Evolutionary conservation across 2,888 invertebrate genomes (phyloP).

Genomic region (Drosophila neotestacea): DNA sequence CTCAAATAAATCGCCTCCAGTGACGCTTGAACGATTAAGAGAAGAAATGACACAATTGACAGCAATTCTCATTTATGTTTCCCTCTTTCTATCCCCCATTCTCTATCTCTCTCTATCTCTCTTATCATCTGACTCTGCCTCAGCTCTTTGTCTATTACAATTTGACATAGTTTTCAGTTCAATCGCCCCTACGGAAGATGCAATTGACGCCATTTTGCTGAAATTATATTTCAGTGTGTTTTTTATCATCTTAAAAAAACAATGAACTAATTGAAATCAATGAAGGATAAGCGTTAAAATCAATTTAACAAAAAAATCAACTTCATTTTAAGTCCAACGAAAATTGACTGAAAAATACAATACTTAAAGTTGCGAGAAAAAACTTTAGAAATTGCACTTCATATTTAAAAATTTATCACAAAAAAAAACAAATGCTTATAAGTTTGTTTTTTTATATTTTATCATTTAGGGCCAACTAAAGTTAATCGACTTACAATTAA

Average conservation of each 20-base stretch:
- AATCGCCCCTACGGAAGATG: conserved; percentile 29
- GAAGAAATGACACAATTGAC: conserved; percentile 50
- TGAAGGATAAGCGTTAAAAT: conserved; percentile 7
- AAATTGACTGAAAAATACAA: conserved; percentile 2
- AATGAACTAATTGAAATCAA: conserved; percentile 34
- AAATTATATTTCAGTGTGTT: conserved; percentile 20
- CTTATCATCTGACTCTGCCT: not conserved
- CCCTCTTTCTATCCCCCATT: not conserved
- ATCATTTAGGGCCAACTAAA: not conserved
- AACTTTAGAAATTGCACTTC: too few relatives aligned
- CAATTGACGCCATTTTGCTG: conserved; percentile 22
- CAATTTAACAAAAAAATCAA: conserved; percentile 10
- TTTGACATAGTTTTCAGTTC: conserved; percentile 38
- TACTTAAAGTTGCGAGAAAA: not conserved
- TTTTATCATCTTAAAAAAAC: conserved; percentile 9
- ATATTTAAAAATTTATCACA: too few relatives aligned
- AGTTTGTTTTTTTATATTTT: not conserved
- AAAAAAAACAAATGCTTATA: too few relatives aligned
- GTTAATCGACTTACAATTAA: not conserved
- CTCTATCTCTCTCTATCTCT: not conserved
- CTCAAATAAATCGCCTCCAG: conserved; percentile 55
- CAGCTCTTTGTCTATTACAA: not conserved
- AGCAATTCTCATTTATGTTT: conserved; percentile 43
- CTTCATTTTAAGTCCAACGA: not conserved
- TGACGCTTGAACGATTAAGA: conserved; percentile 54